Evolutionary conservation across 35 echinoderm and acorn worm genomes (phyloP).

Genomic region (Acanthaster planci): DNA sequence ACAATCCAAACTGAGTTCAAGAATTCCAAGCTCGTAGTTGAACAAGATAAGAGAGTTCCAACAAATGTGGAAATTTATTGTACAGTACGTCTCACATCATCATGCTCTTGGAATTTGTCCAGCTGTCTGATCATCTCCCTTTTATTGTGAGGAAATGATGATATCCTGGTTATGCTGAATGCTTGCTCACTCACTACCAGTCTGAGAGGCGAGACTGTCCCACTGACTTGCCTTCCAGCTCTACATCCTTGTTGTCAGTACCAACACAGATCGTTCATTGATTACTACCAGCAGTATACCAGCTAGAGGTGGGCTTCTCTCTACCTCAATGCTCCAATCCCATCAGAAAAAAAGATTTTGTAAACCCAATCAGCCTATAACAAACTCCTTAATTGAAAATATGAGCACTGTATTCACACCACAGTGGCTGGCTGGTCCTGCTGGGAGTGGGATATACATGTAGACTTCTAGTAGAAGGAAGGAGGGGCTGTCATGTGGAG

Average conservation of each 20-base stretch:
- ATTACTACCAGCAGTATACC: constrained; percentile 7
- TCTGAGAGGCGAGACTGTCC: background rate
- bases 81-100: no score
- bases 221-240: background rate
- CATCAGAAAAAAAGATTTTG: background rate
- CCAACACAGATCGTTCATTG: background rate
- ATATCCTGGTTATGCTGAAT: no score
- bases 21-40: no score
- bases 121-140: no score
- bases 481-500: background rate
- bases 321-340: background rate
- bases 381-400: constrained; percentile 34
- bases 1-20: no score
- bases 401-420: background rate
- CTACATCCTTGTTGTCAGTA: background rate
- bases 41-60: no score
- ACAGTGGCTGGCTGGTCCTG: background rate
- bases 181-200: background rate
- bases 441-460: background rate
- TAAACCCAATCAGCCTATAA: background rate
- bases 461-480: background rate
- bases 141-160: no score
- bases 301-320: background rate
- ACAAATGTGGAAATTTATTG: no score
- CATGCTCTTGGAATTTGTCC: no score